phyloP scores from a whole-genome alignment of 2,888 invertebrate species.

The Cephus rjabovi region DNA sequence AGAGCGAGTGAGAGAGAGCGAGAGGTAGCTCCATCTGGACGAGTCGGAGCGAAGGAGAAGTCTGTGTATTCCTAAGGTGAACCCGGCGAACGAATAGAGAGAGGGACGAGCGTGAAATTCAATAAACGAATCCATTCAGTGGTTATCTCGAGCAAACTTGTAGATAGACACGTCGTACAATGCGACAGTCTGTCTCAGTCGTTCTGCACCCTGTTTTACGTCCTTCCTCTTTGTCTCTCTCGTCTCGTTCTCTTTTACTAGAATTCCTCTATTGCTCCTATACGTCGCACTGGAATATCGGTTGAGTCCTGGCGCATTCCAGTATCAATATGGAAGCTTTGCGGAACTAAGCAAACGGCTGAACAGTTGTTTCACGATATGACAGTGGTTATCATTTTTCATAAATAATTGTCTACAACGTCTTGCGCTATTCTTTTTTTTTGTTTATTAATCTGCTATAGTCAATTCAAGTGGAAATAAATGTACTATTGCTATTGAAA shows the following conservation, averaged over 20 bases:
- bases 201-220: background rate
- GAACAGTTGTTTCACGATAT: background rate
- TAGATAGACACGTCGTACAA: slow-evolving; percentile 35
- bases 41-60: slow-evolving; percentile 14
- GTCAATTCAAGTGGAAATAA: background rate
- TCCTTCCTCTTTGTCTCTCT: background rate
- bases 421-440: background rate
- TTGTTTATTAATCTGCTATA: background rate
- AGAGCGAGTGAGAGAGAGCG: background rate
- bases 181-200: slow-evolving; percentile 28
- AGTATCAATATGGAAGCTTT: background rate
- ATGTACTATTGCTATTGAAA: background rate
- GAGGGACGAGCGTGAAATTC: slow-evolving; percentile 46
- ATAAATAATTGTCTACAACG: background rate
- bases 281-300: background rate
- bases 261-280: background rate
- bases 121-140: slow-evolving; percentile 59
- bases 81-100: slow-evolving; percentile 8
- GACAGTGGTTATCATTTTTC: background rate
- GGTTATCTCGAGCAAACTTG: slow-evolving; percentile 56
- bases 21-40: background rate
- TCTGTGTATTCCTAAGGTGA: background rate
- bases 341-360: background rate
- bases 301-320: background rate
- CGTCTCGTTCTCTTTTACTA: background rate